Evolutionary conservation across 2,797 vertebrate genomes (phyloP), one percentile per base, ranked within the genome.

Genomic region (Danio aesculapii): DNA sequence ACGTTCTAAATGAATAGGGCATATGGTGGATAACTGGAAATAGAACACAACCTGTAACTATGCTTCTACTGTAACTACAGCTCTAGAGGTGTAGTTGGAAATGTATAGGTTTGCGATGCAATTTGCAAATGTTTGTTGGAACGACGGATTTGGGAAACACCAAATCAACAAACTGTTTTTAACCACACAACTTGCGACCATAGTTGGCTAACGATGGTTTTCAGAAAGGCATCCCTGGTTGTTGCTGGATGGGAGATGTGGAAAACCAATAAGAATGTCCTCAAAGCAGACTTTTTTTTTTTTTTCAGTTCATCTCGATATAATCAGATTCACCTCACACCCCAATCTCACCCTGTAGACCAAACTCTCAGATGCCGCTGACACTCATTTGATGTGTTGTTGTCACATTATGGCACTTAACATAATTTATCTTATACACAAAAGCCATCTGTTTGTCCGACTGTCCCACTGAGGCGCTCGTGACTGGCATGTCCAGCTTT

Each of bases 401-500:
- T 41, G 43, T 39, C 70, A 75, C 47, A 67, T 69, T 55, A 50
- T 39, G 50, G 13, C 39, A 49, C 50, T 66, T 64, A 44, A 75
- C 30, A n/a, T 68, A 75, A 68, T 64, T 67, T 41, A 52, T 19
- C 63, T 62, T 52, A 39, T 55, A 63, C 58, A 55, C 58, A 71
- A 63, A 68, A 66, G 44, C 47, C 57, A 57, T 64, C 53, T 78
- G 62, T 70, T 52, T 39, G 17, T 43, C 77, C 19, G 47, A 43
- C 55, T 46, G 47, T 59, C 59, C 41, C 39, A 57, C 58, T 62
- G 72, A 76, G 6, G 16, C 0, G n/a, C 17, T 53, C 5, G 14
- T 77, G 75, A 78, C 75, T 64, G 50, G 57, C 61, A 41, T 55
- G 63, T 81, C 69, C 62, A 78, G 69, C 57, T 64, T 44, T 75